phyloP scores from a whole-genome alignment of 2,797 vertebrate species.

The Syngnathus acus region DNA sequence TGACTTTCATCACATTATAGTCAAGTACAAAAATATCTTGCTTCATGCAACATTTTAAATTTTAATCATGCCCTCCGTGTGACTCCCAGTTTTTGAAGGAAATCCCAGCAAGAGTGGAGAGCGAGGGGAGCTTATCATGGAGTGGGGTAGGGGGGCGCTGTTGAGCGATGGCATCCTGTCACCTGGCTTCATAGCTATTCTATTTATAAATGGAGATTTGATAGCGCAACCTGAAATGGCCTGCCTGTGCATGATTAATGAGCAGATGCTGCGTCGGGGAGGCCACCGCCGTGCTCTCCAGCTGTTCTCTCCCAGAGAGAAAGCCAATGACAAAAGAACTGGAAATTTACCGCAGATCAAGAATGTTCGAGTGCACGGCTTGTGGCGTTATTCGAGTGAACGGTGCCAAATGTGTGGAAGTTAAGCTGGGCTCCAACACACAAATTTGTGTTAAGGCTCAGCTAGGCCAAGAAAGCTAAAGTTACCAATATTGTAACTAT shows the following conservation, averaged over 20 bases:
- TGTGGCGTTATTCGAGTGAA: background rate
- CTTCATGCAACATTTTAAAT: background rate
- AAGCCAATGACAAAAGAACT: slow-evolving; percentile 29
- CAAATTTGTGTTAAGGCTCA: background rate
- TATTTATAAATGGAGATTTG: slow-evolving; percentile 77
- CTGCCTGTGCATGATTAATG: slow-evolving; percentile 75
- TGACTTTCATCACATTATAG: background rate
- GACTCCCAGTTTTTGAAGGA: background rate
- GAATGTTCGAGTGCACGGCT: background rate
- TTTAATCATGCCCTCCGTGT: background rate
- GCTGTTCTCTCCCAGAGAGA: slow-evolving; percentile 21
- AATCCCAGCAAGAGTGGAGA: background rate
- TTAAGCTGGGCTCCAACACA: background rate
- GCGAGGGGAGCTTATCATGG: background rate
- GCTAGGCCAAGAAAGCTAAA: background rate
- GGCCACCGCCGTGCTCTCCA: slow-evolving; percentile 59
- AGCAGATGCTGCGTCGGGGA: slow-evolving; percentile 70
- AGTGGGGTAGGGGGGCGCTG: slow-evolving; percentile 12
- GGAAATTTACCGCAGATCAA: background rate
- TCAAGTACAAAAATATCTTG: background rate
- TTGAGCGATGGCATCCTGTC: slow-evolving; percentile 51
- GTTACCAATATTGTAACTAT: background rate
- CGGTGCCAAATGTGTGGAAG: background rate
- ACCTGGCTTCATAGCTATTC: slow-evolving; percentile 55
- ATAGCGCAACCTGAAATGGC: slow-evolving; percentile 71